Conservation (phyloP, 37 sponge, comb jelly and placozoan genomes). For the Ephydatia muelleri region DNA sequence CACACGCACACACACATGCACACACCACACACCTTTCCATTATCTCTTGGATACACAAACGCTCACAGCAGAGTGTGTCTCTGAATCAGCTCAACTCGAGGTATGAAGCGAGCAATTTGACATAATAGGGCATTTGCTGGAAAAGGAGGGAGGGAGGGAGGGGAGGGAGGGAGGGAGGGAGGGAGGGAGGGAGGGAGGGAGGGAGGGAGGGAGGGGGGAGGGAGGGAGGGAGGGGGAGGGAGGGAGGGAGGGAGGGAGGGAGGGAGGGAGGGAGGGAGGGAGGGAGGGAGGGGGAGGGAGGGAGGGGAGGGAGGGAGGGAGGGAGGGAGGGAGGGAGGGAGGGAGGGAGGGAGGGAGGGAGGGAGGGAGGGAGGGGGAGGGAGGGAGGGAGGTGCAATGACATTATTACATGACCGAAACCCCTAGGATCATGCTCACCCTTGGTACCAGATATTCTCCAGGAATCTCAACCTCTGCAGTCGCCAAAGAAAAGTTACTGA, state of each 20-base stretch:
- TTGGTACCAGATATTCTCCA: constrained; percentile 85
- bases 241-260: not conserved
- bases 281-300: too few species aligned
- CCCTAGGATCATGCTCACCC: constrained; percentile 26
- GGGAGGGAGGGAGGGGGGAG: not conserved
- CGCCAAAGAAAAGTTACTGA: constrained; percentile 87
- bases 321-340: too few species aligned
- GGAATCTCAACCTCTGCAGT: constrained; percentile 91
- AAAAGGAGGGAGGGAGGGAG: too few species aligned
- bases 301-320: too few species aligned
- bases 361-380: too few species aligned
- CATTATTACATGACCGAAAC: not conserved
- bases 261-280: not conserved
- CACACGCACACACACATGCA: too few species aligned
- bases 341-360: too few species aligned
- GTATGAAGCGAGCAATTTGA: constrained; percentile 90
- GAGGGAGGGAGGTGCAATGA: not conserved
- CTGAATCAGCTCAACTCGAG: constrained; percentile 85
- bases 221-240: not conserved
- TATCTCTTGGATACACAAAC: constrained; percentile 86
- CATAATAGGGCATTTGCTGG: constrained; percentile 81
- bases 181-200: too few species aligned
- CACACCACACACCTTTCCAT: constrained; percentile 93
- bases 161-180: too few species aligned
- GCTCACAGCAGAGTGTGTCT: constrained; percentile 63